phyloP scores from a whole-genome alignment of 2,888 invertebrate genomes.

The Rhagophthalmus giganteus region DNA sequence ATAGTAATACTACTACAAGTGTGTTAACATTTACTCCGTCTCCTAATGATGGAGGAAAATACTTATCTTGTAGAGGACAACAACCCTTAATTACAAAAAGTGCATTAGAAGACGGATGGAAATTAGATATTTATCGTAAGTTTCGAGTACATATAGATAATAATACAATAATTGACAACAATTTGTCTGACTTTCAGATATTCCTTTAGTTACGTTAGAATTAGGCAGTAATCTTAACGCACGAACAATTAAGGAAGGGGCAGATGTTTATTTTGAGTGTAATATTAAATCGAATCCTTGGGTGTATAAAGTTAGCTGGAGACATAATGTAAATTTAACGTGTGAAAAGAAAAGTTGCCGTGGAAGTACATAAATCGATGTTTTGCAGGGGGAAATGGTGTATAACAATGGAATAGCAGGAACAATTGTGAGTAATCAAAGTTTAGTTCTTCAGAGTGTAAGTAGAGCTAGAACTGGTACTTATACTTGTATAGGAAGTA shows the following conservation, averaged over 20 bases:
- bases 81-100: constrained; percentile 75
- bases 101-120: constrained; percentile 78
- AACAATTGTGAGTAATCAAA: constrained; percentile 85
- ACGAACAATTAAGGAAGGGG: constrained; percentile 80
- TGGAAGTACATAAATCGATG: background rate
- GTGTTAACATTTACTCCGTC: constrained; percentile 75
- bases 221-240: constrained; percentile 82
- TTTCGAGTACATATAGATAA: constrained; percentile 38
- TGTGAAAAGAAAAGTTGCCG: constrained; percentile 1
- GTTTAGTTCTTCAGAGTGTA: constrained; percentile 82
- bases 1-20: constrained; percentile 77
- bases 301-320: constrained; percentile 77
- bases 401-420: constrained; percentile 79
- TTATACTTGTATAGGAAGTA: constrained; percentile 86
- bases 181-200: constrained; percentile 65
- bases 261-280: constrained; percentile 90
- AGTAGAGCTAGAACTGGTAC: constrained; percentile 74
- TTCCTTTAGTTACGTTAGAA: constrained; percentile 79
- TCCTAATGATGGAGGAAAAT: constrained; percentile 78
- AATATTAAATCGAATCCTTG: constrained; percentile 87
- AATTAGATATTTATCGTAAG: constrained; percentile 84
- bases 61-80: constrained; percentile 76
- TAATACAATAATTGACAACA: background rate
- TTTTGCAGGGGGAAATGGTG: constrained; percentile 70
- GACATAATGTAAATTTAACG: constrained; percentile 67